These are phyloP conservation scores for Caenorhabditis sp. DNA, from an alignment of 2,888 invertebrate genomes.

Conservation along the genomic window DNA sequence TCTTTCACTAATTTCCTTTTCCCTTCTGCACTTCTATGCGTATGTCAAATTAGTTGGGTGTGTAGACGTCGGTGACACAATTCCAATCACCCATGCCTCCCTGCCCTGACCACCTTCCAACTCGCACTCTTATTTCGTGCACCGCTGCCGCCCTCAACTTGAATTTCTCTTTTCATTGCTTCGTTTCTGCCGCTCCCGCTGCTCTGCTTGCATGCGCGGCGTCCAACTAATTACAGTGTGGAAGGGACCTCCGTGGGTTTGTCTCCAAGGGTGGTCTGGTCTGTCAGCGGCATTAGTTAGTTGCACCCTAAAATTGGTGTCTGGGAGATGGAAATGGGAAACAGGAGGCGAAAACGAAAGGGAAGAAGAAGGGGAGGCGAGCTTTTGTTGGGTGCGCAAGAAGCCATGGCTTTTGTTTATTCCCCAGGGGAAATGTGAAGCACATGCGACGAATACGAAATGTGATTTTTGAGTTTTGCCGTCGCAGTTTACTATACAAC, in stretches of 20 bases:
- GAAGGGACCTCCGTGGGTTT: conserved; percentile 5
- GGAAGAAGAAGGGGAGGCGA: conserved; percentile 40
- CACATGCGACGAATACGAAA: conserved; percentile 65
- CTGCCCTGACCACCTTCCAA: conserved; percentile 29
- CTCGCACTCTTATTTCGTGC: conserved; percentile 20
- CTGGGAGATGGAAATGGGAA: conserved; percentile 40
- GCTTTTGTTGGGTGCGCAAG: conserved; percentile 63
- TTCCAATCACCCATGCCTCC: conserved; percentile 34
- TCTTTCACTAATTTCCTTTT: neutral
- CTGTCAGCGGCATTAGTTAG: conserved; percentile 45
- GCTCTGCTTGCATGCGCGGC: neutral
- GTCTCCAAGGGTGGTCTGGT: neutral
- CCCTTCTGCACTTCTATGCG: neutral
- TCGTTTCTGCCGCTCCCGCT: too few species aligned
- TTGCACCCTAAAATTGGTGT: conserved; percentile 54
- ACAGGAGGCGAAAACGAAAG: conserved; percentile 35
- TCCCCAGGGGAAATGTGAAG: conserved; percentile 65
- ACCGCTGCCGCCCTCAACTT: too few species aligned
- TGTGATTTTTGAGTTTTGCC: conserved; percentile 66
- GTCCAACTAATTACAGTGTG: conserved; percentile 49
- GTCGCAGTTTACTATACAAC: conserved; percentile 59
- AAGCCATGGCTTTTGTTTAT: conserved; percentile 65
- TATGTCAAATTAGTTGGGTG: conserved; percentile 37
- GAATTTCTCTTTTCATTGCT: neutral
- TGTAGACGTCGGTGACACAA: conserved; percentile 30